These are phyloP conservation scores for Tringa solitaria DNA, from an alignment of 2,113 vertebrate genomes.

Conservation along the genomic window DNA sequence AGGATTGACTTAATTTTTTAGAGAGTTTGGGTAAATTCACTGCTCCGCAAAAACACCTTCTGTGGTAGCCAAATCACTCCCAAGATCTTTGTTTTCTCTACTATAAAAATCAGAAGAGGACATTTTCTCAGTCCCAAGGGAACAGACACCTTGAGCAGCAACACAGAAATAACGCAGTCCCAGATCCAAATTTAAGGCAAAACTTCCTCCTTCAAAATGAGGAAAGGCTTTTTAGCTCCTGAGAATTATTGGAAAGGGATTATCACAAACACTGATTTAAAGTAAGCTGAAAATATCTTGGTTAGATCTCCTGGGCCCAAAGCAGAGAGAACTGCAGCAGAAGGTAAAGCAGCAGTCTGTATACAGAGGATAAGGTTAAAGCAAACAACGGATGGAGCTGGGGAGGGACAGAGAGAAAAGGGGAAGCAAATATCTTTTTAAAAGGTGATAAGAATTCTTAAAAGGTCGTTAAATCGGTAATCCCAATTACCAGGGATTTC, in stretches of 20 bases:
- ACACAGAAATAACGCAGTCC: neutral
- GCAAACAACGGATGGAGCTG: neutral
- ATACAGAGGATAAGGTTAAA: neutral
- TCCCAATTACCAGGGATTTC: neutral
- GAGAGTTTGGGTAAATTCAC: neutral
- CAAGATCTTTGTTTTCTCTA: neutral
- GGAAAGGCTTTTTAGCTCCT: neutral
- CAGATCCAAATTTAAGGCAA: neutral
- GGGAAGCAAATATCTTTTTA: neutral
- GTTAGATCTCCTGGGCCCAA: neutral
- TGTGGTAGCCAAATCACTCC: neutral
- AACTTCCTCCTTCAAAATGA: neutral
- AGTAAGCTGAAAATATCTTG: neutral
- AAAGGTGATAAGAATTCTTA: neutral
- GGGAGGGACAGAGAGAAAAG: neutral
- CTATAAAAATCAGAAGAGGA: neutral
- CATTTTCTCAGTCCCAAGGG: neutral
- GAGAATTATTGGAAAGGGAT: constrained; percentile 9
- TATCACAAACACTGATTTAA: neutral
- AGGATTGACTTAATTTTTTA: neutral
- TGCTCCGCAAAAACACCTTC: neutral
- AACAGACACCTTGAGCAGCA: neutral
- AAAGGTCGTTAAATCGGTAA: neutral
- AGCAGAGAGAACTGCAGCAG: neutral
- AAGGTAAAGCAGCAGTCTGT: neutral